phyloP scores from a whole-genome alignment of 2,797 vertebrate genomes.

The Emys orbicularis region DNA sequence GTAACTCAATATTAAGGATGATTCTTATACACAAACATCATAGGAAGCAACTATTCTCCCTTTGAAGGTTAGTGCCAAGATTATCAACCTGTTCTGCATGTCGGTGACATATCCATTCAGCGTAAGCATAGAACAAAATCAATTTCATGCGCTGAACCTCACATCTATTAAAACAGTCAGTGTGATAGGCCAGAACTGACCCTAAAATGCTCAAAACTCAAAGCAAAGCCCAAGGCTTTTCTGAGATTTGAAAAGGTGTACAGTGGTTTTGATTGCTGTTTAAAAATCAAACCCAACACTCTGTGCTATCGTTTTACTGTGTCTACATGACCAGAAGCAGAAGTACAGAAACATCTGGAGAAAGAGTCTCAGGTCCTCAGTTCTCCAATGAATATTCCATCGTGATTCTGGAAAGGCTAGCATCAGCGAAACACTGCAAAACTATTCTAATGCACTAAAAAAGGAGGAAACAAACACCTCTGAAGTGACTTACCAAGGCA shows the following conservation, averaged over 20 bases:
- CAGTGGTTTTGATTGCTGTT: neutral
- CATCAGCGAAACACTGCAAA: neutral
- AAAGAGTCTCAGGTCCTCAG: neutral
- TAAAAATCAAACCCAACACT: neutral
- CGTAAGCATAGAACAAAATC: neutral
- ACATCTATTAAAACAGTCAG: neutral
- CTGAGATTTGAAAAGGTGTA: neutral
- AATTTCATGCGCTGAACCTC: neutral
- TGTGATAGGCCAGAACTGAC: neutral
- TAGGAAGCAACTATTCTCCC: neutral
- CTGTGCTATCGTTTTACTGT: neutral
- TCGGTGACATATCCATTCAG: rapidly evolving
- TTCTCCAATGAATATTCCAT: neutral
- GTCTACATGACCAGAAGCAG: neutral
- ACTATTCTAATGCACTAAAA: neutral
- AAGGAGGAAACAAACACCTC: neutral
- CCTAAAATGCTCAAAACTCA: neutral
- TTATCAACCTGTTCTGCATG: neutral
- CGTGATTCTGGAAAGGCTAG: neutral
- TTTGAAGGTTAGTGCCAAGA: neutral
- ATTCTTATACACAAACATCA: neutral
- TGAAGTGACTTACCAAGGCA: neutral
- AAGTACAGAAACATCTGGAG: neutral
- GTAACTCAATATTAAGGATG: neutral
- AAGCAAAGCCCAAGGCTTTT: neutral